A percentile compares a stretch with the other conserved stretches of the same genome.
Evolutionary conservation across 2,797 vertebrate genomes (phyloP).

Genomic region (Gastrophryne carolinensis): DNA sequence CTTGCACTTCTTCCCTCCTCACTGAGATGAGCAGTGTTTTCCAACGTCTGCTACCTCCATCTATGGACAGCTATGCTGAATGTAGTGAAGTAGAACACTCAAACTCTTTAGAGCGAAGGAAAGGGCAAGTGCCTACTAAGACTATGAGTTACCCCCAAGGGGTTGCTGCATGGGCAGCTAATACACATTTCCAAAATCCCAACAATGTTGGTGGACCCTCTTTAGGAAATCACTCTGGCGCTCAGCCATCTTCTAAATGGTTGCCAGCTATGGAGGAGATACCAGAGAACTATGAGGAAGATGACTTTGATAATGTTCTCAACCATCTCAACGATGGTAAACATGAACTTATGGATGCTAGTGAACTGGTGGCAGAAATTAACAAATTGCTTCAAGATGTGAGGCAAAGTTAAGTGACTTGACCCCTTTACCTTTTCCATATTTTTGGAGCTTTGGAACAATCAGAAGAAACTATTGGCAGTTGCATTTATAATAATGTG

Average conservation of each 20-base stretch:
- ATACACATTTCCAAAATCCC: constrained; percentile 94
- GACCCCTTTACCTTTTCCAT: constrained; percentile 60
- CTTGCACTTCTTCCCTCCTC: constrained; percentile 84
- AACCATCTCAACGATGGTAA: constrained; percentile 89
- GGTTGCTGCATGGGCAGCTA: constrained; percentile 94
- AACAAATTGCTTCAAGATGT: constrained; percentile 97
- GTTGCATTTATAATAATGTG: constrained; percentile 96
- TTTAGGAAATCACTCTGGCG: constrained; percentile 76
- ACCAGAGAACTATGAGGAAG: constrained; percentile 95
- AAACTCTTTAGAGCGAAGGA: constrained; percentile 85
- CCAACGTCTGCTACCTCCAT: constrained; percentile 87
- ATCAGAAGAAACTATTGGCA: constrained; percentile 71
- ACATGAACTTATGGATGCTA: constrained; percentile 97
- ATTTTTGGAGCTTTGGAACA: constrained; percentile 61
- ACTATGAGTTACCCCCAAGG: constrained; percentile 83
- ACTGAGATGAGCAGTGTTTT: constrained; percentile 97
- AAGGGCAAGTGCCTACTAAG: constrained; percentile 84
- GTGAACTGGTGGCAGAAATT: constrained; percentile 95
- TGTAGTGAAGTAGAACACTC: constrained; percentile 76
- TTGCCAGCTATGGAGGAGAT: constrained; percentile 98
- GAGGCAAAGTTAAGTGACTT: constrained; percentile 82
- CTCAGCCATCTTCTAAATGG: constrained; percentile 84
- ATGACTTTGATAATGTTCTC: constrained; percentile 93
- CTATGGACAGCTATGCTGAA: constrained; percentile 81
- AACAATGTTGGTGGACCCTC: constrained; percentile 69